These are phyloP conservation scores for Styela plicata DNA, from an alignment of 23 tunicate species.

Conservation along the genomic window DNA sequence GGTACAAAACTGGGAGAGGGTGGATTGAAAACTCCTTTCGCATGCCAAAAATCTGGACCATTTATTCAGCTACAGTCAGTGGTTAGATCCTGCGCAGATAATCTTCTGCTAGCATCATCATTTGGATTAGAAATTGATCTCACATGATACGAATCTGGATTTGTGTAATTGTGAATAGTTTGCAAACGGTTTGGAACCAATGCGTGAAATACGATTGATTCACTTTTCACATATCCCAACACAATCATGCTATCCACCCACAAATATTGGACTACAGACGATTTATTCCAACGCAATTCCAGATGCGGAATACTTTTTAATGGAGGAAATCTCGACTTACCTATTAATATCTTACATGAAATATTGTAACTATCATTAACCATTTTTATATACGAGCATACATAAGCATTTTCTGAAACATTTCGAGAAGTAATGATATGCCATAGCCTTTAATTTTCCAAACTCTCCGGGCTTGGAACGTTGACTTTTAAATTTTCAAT, in stretches of 20 bases:
- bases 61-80: slow-evolving; percentile 32
- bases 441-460: slow-evolving; percentile 9
- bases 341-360: slow-evolving; percentile 38
- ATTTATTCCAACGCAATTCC: slow-evolving; percentile 50
- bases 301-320: slow-evolving; percentile 46
- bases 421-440: slow-evolving; percentile 47
- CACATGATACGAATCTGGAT: slow-evolving; percentile 36
- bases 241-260: slow-evolving; percentile 67
- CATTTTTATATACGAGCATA: slow-evolving; percentile 38
- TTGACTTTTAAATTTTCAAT: slow-evolving; percentile 21
- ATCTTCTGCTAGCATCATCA: slow-evolving; percentile 41
- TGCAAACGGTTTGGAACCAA: slow-evolving; percentile 64
- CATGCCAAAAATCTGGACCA: slow-evolving; percentile 42
- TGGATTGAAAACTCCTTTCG: background rate
- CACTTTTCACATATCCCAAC: slow-evolving; percentile 32
- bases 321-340: slow-evolving; percentile 45
- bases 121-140: slow-evolving; percentile 37
- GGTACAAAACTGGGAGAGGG: background rate
- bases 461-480: slow-evolving; percentile 33
- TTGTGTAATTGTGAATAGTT: slow-evolving; percentile 23
- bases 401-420: slow-evolving; percentile 54
- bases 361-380: slow-evolving; percentile 20
- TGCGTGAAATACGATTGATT: slow-evolving; percentile 30
- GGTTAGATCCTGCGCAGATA: slow-evolving; percentile 21
- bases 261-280: slow-evolving; percentile 23